Evolutionary conservation across 2,797 vertebrate species (phyloP), one percentile per base, ranked within the genome.

Genomic region (Gobionotothen gibberifrons): DNA sequence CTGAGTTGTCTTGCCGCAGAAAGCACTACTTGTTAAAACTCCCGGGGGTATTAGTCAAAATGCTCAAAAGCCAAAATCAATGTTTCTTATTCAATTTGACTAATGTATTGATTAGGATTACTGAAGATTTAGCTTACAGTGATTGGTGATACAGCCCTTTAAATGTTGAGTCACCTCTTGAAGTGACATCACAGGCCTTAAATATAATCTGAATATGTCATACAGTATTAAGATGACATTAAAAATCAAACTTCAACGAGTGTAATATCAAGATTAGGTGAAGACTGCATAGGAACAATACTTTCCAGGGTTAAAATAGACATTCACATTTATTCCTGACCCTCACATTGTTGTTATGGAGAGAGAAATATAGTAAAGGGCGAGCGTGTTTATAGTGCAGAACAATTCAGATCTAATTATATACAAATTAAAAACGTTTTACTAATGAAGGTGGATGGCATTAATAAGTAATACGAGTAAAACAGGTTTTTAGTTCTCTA

Each of bases 401-500:
- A 10, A n/a, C 29, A 59, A 46, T 8, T 36, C 0, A 36, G 8
- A 36, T 9, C 32, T 7, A 36, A 36, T 9, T 36, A 9, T 36
- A 36, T 1, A 36, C 36, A 9, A 36, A 36, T 0, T 8, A 36
- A 7, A 36, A 36, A 36, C 8, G 7, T 36, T 9, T 9, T 36
- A 36, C 32, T 36, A 36, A 36, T 36, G 8, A 26, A 26, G 32
- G 32, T 36, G 32, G 32, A 36, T 36, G 32, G 32, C 32, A 7
- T 36, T 36, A 7, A 36, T 36, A 36, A 36, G 19, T 53, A 47
- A 49, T 26, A 5, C 29, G 10, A 68, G 14, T 59, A 29, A 9
- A 22, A 32, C n/a, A 46, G 48, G 32, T 40, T 60, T 60, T 48
- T 14, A 72, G 40, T 19, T 78, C 56, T 11, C 5, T 11, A 69